Evolutionary conservation across 2,113 vertebrate species (phyloP), one percentile per base, ranked within the genome.

Genomic region (Anhinga rufa): DNA sequence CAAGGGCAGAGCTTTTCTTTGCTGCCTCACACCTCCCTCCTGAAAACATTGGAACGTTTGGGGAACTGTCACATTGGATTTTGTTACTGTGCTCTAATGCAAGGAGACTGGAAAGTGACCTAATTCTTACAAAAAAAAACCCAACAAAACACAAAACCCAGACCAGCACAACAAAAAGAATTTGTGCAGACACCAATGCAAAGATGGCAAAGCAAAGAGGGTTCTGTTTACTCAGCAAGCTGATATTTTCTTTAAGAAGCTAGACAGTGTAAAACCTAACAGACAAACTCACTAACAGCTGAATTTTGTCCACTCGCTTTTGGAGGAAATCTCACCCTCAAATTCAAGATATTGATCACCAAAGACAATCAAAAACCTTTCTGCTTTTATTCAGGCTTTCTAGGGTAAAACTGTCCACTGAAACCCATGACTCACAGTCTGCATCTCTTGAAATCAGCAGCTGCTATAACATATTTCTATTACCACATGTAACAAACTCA

Each of bases 61-160:
- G 51, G 74, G n/a, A 97, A 44, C 76, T 94, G 90, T 90, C 96
- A 90, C 71, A 31, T 2, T 66, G 14, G 54, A 95, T 95, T 88
- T 82, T 62, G 64, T 90, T 93, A 72, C 40, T 4, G 11, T 36
- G 42, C 42, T 72, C n/a, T 88, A 94, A 95, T 79, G 49, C 80
- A 68, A 54, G 42, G 49, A 88, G 94, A 86, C 46, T 40, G 69
- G 26, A 88, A 86, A 91, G 72, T 86, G 85, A 92, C 85, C 87
- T 54, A 86, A 75, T 92, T 94, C 54, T 69, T 44, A 21, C 2
- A 31, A 78, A 88, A 74, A 57, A 55, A 42, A 57, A 54, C 9
- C 51, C n/a, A n/a, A n/a, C n/a, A n/a, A n/a, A n/a, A n/a, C n/a
- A n/a, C n/a, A 42, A 57, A 54, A 9, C 52, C n/a, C 51, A 82